Base-by-base conservation (phyloP, 2,888 invertebrate genomes). In the Amaurobius ferox region DNA sequence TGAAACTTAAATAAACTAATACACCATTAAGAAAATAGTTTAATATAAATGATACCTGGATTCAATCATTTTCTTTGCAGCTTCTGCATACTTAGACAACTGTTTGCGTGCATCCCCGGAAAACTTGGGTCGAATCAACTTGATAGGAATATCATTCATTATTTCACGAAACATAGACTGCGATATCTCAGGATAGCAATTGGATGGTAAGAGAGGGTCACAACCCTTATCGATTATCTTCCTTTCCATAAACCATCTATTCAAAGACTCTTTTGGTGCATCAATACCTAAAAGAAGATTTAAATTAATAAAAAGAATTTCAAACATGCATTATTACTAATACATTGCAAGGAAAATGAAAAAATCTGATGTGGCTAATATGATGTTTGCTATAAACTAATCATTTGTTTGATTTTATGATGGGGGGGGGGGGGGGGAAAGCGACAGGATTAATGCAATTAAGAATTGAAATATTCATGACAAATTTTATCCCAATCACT, bases 111-210 rank as follows among this genome's bases (percentile, higher is more conserved):
- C 98, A 92, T 98, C 98, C 0, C 96, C 97, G 1, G 97, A 96
- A 90, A 96, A 98, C 92, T 98, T 97, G 9, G 98, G 98, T 91
- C 97, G 95, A n/a, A 96, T 94, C 86, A 98, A 93, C 92, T 97
- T 98, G 86, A 98, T 96, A 11, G 98, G 98, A 91, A 99, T 97
- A 92, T 98, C 98, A 92, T 97, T 96, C 97, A 98, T 98, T 76
- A 98, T 97, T 93, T 98, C 98, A 88, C 97, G 95, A 92, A 97
- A 97, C 98, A 98, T 97, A 0, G 96, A 95, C 91, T 95, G 94
- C 5, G 98, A 98, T 89, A 98, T 95, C 92, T 98, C 98, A 0
- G 96, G 96, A 89, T 95, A 94, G 92, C 98, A 98, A 91, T 95
- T 95, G 91, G 97, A 97, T 7, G 98, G 98, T 71, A 98, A 92